These are phyloP conservation scores for Probaryconus sp. DNA, from an alignment of 1,140 invertebrate species.

Conservation along the genomic window DNA sequence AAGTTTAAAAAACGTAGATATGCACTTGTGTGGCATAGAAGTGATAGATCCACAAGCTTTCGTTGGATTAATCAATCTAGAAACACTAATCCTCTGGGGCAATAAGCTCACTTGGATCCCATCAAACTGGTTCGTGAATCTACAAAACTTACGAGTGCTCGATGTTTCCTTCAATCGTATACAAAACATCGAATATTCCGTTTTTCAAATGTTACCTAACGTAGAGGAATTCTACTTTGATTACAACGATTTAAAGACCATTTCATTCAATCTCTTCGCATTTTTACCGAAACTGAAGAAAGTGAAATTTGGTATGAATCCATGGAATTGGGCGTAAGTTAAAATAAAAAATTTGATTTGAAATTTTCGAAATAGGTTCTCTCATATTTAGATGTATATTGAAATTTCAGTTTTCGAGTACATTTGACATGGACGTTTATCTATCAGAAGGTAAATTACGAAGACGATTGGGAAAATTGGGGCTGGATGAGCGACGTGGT, in stretches of 20 bases:
- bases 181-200: slow-evolving; percentile 55
- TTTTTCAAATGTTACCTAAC: slow-evolving; percentile 60
- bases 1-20: slow-evolving; percentile 57
- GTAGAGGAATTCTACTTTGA: slow-evolving; percentile 68
- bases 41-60: slow-evolving; percentile 61
- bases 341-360: neutral
- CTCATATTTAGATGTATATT: neutral
- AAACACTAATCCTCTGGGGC: slow-evolving; percentile 69
- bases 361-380: neutral
- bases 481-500: slow-evolving; percentile 68
- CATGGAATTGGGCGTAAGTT: slow-evolving; percentile 70
- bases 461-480: slow-evolving; percentile 72
- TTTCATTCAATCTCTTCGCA: slow-evolving; percentile 65
- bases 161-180: slow-evolving; percentile 72
- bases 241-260: slow-evolving; percentile 63
- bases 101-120: slow-evolving; percentile 65
- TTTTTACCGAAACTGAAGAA: slow-evolving; percentile 62
- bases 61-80: slow-evolving; percentile 57
- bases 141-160: slow-evolving; percentile 60
- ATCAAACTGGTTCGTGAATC: slow-evolving; percentile 61
- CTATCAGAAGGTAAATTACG: slow-evolving; percentile 64
- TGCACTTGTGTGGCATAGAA: slow-evolving; percentile 64
- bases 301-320: slow-evolving; percentile 70
- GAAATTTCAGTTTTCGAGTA: slow-evolving; percentile 64
- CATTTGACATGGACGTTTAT: slow-evolving; percentile 69